Conservation (phyloP, 1,140 invertebrate species). For the Rhopalosiphum padi region DNA sequence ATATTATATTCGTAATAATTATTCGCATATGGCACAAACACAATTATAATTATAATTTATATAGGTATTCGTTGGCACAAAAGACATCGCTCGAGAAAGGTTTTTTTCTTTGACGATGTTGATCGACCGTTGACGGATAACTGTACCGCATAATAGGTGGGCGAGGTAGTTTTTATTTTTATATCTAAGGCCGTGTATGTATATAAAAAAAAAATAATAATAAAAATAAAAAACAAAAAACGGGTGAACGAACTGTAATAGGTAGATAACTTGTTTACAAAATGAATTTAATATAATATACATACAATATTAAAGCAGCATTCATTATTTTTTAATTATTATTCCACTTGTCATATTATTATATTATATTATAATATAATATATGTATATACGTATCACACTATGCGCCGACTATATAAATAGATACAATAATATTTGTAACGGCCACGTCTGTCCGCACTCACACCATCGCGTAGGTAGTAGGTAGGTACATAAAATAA, state of each 20-base stretch:
- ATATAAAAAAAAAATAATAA: not conserved
- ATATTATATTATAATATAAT: not conserved
- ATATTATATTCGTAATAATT: not conserved
- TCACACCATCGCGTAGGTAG: not conserved
- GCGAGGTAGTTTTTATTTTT: not conserved
- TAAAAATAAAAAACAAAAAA: not conserved
- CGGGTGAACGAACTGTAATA: constrained; percentile 24
- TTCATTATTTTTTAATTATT: constrained; percentile 23
- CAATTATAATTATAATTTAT: not conserved
- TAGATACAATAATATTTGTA: not conserved
- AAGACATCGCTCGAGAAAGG: not conserved
- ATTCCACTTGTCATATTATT: not conserved
- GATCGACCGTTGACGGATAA: not conserved
- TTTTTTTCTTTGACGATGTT: not conserved
- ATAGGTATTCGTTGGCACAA: not conserved
- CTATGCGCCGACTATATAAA: not conserved
- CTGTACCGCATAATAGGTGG: not conserved
- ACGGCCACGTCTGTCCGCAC: not conserved
- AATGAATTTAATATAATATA: not conserved
- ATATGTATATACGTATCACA: not conserved
- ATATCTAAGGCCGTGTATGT: not conserved
- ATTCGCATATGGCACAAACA: no score
- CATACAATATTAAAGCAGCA: not conserved
- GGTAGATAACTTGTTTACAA: not conserved
- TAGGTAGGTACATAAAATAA: not conserved